Percentiles rank a stretch among this genome's conserved stretches.
Evolutionary conservation across 2,113 vertebrate species (phyloP).

Genomic region (Eupsittula cactorum): DNA sequence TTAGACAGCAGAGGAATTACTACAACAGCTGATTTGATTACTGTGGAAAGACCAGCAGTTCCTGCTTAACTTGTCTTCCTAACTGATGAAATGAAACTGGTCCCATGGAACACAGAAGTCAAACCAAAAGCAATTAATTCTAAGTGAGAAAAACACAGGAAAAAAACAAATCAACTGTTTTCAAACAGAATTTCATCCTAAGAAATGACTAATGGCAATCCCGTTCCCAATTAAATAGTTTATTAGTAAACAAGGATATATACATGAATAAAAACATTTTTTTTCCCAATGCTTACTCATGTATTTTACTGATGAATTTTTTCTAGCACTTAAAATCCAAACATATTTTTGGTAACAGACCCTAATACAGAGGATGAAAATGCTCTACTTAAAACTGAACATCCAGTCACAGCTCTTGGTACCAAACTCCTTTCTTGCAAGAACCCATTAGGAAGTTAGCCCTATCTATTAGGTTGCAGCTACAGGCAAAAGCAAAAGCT

Average conservation of each 20-base stretch:
- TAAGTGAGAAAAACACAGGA: neutral
- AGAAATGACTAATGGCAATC: neutral
- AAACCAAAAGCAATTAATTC: neutral
- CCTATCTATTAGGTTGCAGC: neutral
- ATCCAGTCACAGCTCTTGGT: neutral
- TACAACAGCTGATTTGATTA: neutral
- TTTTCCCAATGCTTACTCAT: neutral
- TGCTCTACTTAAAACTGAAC: neutral
- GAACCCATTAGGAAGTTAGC: neutral
- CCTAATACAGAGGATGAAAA: neutral
- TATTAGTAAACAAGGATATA: neutral
- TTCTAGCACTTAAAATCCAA: neutral
- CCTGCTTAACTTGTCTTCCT: neutral
- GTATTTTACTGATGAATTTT: neutral
- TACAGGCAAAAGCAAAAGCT: neutral
- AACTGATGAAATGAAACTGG: neutral
- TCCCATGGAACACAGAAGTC: neutral
- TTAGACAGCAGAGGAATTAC: neutral
- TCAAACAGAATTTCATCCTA: neutral
- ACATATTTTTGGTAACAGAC: neutral
- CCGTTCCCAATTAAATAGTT: neutral
- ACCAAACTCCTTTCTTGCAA: neutral
- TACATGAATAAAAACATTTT: neutral
- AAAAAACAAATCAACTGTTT: neutral
- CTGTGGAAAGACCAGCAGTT: neutral